Percentiles rank a stretch among this genome's conserved stretches.
phyloP scores from a whole-genome alignment of 1,140 invertebrate species.

The Heliothis virescens region DNA sequence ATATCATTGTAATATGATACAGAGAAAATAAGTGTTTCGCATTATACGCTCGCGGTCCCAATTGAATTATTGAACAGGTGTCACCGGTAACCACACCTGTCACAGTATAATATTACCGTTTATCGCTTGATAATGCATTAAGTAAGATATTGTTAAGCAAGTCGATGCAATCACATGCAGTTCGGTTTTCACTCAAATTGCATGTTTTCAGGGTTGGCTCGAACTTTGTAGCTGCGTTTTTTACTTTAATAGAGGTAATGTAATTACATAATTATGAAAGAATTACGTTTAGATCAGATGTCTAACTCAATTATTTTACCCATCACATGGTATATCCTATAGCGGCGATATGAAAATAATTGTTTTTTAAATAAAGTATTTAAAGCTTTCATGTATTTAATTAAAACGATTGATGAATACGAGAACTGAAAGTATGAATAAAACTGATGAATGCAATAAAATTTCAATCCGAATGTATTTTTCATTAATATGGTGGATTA shows the following conservation, averaged over 20 bases:
- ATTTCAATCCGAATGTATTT: background rate
- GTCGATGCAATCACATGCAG: slow-evolving; percentile 15
- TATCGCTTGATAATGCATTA: slow-evolving; percentile 32
- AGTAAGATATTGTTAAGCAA: slow-evolving; percentile 12
- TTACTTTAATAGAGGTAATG: background rate
- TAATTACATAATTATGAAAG: too few relatives aligned
- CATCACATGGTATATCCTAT: background rate
- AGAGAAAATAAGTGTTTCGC: slow-evolving; percentile 1
- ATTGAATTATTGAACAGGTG: slow-evolving; percentile 37
- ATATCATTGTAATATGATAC: slow-evolving; percentile 5
- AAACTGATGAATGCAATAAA: too few relatives aligned
- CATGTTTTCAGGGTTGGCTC: background rate
- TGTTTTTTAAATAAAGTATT: too few relatives aligned
- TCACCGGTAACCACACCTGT: slow-evolving; percentile 29
- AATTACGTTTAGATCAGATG: too few relatives aligned
- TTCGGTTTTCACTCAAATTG: background rate
- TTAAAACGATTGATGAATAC: too few relatives aligned
- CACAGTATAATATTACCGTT: slow-evolving; percentile 26
- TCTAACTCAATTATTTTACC: background rate
- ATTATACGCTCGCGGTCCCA: slow-evolving; percentile 4
- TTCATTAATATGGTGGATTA: background rate
- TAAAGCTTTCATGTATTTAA: too few relatives aligned
- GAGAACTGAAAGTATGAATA: too few relatives aligned
- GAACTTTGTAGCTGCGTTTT: background rate
- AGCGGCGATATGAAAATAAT: too few relatives aligned